Conservation (phyloP, 2,797 vertebrate genomes). For the Argyrosomus regius region DNA sequence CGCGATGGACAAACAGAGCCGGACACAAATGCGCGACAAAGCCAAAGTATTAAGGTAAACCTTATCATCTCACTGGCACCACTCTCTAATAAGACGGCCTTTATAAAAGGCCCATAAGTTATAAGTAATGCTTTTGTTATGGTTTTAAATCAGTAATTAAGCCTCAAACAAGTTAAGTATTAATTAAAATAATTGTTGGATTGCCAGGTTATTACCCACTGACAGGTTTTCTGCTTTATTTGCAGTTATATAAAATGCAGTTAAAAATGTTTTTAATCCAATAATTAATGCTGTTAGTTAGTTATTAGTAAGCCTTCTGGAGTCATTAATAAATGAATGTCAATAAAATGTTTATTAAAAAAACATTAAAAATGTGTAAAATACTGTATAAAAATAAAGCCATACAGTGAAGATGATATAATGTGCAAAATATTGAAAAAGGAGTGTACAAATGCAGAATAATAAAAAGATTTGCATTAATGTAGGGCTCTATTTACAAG, state of each 20-base stretch:
- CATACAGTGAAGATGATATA: too few relatives aligned
- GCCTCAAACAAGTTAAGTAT: not conserved
- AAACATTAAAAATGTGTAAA: not conserved
- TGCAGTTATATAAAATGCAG: not conserved
- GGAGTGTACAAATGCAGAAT: too few relatives aligned
- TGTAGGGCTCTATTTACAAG: not conserved
- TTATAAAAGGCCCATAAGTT: not conserved
- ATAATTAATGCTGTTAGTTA: not conserved
- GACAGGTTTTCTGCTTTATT: not conserved
- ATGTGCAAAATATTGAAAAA: too few relatives aligned
- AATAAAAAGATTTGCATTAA: too few relatives aligned
- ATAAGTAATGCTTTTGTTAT: not conserved
- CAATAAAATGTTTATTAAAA: not conserved
- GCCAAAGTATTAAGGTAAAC: not conserved
- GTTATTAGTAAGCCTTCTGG: too few relatives aligned
- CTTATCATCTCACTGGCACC: not conserved
- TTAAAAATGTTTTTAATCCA: not conserved
- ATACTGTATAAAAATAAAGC: too few relatives aligned
- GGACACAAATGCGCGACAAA: not conserved
- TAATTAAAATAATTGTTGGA: not conserved
- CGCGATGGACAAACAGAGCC: conserved; percentile 40
- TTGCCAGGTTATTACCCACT: not conserved
- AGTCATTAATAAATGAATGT: not conserved
- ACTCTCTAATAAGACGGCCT: too few relatives aligned
- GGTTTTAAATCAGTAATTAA: not conserved